These are phyloP conservation scores for Himantopus leucocephalus DNA, from an alignment of 2,113 vertebrate genomes.

Conservation along the genomic window DNA sequence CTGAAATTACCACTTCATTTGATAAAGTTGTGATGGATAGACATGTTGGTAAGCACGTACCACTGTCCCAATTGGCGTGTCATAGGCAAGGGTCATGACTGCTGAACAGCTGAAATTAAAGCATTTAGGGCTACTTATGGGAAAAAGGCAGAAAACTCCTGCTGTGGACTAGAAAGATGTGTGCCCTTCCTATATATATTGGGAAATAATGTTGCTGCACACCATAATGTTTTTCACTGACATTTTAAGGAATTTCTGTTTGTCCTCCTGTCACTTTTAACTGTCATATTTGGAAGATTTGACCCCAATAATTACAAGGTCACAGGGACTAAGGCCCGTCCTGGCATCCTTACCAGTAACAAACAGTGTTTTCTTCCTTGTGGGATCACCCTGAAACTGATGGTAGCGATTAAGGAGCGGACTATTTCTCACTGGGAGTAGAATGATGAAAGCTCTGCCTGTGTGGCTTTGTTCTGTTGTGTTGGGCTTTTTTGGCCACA, in stretches of 20 bases:
- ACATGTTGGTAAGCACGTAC: background rate
- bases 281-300: background rate
- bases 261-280: background rate
- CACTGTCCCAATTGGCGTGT: background rate
- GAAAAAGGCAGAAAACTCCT: background rate
- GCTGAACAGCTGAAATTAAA: background rate
- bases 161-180: background rate
- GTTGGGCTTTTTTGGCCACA: background rate
- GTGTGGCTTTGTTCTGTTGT: background rate
- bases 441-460: slow-evolving; percentile 20
- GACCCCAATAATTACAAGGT: background rate
- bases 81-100: background rate
- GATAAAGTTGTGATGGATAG: background rate
- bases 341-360: background rate
- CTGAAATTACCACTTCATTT: background rate
- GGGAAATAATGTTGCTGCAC: background rate
- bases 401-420: slow-evolving; percentile 1
- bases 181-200: background rate
- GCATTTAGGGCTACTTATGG: background rate
- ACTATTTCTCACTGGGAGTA: background rate
- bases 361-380: background rate
- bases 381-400: background rate
- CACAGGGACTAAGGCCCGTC: background rate
- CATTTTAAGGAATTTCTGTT: background rate
- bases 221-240: background rate